phyloP scores from a whole-genome alignment of 1,140 invertebrate genomes.

The Drosophila mayri region DNA sequence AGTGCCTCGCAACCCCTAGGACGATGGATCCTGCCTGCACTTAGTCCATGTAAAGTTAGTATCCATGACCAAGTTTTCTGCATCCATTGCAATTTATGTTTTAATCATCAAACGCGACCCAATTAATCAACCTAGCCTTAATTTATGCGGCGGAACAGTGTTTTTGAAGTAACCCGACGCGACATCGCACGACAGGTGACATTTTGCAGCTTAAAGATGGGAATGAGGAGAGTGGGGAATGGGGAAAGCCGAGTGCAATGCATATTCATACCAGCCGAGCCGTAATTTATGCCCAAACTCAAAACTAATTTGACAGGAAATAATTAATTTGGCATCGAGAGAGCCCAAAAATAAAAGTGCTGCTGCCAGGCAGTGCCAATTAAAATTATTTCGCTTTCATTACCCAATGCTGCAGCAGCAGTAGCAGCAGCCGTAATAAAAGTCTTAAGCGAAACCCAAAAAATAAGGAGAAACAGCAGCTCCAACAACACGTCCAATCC shows the following conservation, averaged over 20 bases:
- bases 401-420: constrained; percentile 65
- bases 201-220: constrained; percentile 37
- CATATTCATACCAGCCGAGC: constrained; percentile 62
- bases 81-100: constrained; percentile 78
- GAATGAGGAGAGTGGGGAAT: neutral
- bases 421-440: constrained; percentile 62
- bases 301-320: constrained; percentile 82
- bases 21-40: neutral
- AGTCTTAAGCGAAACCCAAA: constrained; percentile 48
- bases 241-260: constrained; percentile 32
- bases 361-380: constrained; percentile 62
- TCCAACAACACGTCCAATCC: constrained; percentile 35
- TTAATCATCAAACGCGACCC: constrained; percentile 78
- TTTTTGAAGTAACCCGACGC: constrained; percentile 57
- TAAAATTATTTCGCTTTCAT: constrained; percentile 84
- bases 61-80: constrained; percentile 40
- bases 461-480: constrained; percentile 10
- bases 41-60: constrained; percentile 10
- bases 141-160: constrained; percentile 79
- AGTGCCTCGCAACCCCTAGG: constrained; percentile 57
- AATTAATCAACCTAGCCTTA: constrained; percentile 75
- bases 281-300: constrained; percentile 67
- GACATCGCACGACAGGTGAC: constrained; percentile 67
- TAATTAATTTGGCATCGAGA: constrained; percentile 75
- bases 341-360: constrained; percentile 49